Percentiles rank a stretch among this genome's conserved stretches.
Conservation (phyloP, 2,113 vertebrate genomes). For the Galeopterus variegatus region DNA sequence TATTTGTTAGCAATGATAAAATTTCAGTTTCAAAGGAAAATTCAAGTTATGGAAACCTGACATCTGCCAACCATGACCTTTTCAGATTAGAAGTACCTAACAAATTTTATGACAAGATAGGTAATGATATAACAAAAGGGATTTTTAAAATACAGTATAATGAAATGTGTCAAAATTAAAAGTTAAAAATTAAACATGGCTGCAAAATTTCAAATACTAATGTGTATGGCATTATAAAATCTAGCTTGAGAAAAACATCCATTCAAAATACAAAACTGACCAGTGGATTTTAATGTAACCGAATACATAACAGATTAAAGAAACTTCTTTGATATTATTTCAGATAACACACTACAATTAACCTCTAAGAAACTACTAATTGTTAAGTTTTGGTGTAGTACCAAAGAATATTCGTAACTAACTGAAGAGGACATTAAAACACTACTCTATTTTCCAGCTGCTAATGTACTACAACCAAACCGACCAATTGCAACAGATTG, state of each 20-base stretch:
- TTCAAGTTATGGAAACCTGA: background rate
- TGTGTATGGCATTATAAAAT: background rate
- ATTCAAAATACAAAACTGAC: background rate
- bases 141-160: background rate
- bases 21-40: constrained; percentile 31
- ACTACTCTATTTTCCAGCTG: background rate
- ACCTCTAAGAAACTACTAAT: background rate
- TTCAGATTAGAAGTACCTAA: constrained; percentile 3
- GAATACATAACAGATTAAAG: background rate
- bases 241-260: background rate
- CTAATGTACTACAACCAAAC: background rate
- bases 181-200: too few relatives aligned
- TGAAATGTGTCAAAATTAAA: background rate
- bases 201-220: too few relatives aligned
- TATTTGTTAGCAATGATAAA: background rate
- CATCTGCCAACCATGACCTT: background rate
- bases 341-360: background rate
- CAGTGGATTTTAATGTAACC: background rate
- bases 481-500: background rate
- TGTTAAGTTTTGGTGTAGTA: background rate
- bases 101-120: background rate
- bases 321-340: background rate
- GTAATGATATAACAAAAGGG: background rate
- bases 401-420: background rate
- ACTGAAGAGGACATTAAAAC: background rate